Conservation (phyloP, 1,140 invertebrate species). For the Mizuhopecten yessoensis region DNA sequence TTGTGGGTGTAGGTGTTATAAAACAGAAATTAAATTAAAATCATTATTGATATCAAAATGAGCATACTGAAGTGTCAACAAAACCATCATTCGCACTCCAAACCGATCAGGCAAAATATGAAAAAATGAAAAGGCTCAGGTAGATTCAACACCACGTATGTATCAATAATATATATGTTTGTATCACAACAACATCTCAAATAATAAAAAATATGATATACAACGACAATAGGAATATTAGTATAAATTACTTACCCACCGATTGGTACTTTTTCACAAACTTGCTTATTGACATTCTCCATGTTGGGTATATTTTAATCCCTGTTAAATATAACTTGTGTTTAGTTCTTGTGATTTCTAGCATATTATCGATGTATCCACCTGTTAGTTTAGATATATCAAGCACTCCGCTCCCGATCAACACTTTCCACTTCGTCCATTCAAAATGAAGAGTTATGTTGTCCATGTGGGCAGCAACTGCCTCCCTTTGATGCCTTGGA, state of each 20-base stretch:
- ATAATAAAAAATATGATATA: too few species aligned
- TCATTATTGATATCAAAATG: too few species aligned
- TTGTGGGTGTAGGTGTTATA: too few species aligned
- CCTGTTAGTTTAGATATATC: background rate
- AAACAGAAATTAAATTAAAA: too few species aligned
- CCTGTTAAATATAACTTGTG: background rate
- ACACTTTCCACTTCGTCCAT: slow-evolving; percentile 22
- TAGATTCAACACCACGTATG: too few species aligned
- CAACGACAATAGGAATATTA: too few species aligned
- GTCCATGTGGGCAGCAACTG: slow-evolving; percentile 47
- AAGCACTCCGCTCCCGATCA: slow-evolving; percentile 1
- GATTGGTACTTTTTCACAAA: background rate
- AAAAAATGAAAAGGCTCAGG: too few species aligned
- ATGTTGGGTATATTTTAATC: background rate
- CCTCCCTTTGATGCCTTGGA: slow-evolving; percentile 53
- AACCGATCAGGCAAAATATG: too few species aligned
- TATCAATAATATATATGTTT: too few species aligned
- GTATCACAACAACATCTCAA: too few species aligned
- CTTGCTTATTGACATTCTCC: background rate
- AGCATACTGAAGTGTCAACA: too few species aligned
- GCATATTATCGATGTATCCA: background rate
- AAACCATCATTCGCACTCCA: too few species aligned
- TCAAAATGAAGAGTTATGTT: slow-evolving; percentile 50
- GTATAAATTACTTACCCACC: background rate
- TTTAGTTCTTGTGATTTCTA: background rate